Evolutionary conservation across 2,888 invertebrate genomes (phyloP), one percentile per base, ranked within the genome.

Genomic region (Conus canariensis): DNA sequence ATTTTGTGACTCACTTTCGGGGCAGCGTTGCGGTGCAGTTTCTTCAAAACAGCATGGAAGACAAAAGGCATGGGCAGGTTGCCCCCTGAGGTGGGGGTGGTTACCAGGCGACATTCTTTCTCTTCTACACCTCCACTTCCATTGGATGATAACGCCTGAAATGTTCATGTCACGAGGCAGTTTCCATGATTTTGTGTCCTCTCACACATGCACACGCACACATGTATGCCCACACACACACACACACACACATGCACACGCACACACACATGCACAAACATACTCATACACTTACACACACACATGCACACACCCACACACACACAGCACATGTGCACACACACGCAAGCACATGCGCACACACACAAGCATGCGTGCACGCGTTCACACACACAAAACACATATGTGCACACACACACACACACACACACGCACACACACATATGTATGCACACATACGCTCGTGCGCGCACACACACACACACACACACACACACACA

Each of bases 361-460:
- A 77, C 30, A 77, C 77, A 77, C 77, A 77, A 30, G 30, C 30
- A 30, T 30, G 30, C 30, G 30, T 30, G 30, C 45, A 45, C 45
- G 3, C 45, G 45, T 3, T 45, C 45, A 45, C 45, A 45, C 45
- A 45, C 45, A 45, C 45, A 45, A 2, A 45, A 5, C 77, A 77
- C 77, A 77, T n/a, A 77, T 45, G 45, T n/a, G n/a, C 77, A 77
- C 77, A 77, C 77, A 77, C 30, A 77, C 77, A 77, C 77, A 77
- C 77, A 77, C 30, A 45, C 77, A 77, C 77, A 77, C 9, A 77
- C 45, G 4, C 77, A 30, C 30, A 30, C 77, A 7, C 30, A 25
- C 77, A 77, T 30, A 30, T 30, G 30, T 30, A 30, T 30, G 30
- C 77, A 77, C 77, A 30, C 77, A 77, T n/a, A 77, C 25, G 7